Evolutionary conservation across 2,113 vertebrate species (phyloP), one percentile per base, ranked within the genome.

Genomic region (Bagarius yarrelli): DNA sequence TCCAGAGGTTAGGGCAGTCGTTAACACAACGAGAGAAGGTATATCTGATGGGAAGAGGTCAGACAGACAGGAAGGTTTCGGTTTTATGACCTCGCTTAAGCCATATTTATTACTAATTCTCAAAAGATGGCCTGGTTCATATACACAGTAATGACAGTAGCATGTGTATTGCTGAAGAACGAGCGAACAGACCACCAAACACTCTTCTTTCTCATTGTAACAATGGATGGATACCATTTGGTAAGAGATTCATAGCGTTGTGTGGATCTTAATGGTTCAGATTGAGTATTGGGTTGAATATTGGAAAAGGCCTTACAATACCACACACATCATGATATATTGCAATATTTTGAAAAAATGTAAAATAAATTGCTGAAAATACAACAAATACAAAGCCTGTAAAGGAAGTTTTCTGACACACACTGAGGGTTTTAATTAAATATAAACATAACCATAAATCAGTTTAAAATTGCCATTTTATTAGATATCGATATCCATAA

Each of bases 41-140:
- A 32, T 63, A 80, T 55, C 80, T 86, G 72, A 76, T 67, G 66
- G 59, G 50, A 76, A 82, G 3, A 66, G 73, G 70, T 79, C 70
- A 83, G 47, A 71, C 70, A 67, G 70, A 83, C 80, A 81, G 82
- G 83, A 84, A 84, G 84, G 83, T 81, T 82, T 61, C 2, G 2
- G 60, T 79, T 85, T 82, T 72, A 85, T 59, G 66, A 23, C 19
- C 59, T 40, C 63, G 63, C 50, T 81, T 80, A 27, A 61, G 21
- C 64, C 23, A 63, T 55, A 70, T 84, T 85, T 81, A 82, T 83
- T 32, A 69, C 83, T 36, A 78, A 75, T 83, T 66, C 61, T 83
- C 57, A 60, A 77, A 66, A 60, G 83, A 55, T 34, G 15, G 77
- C 74, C 80, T 78, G 57, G 70, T 81, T 84, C 74, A 56, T 34